phyloP scores from a whole-genome alignment of 2,888 invertebrate genomes.

The Molanna angustata region DNA sequence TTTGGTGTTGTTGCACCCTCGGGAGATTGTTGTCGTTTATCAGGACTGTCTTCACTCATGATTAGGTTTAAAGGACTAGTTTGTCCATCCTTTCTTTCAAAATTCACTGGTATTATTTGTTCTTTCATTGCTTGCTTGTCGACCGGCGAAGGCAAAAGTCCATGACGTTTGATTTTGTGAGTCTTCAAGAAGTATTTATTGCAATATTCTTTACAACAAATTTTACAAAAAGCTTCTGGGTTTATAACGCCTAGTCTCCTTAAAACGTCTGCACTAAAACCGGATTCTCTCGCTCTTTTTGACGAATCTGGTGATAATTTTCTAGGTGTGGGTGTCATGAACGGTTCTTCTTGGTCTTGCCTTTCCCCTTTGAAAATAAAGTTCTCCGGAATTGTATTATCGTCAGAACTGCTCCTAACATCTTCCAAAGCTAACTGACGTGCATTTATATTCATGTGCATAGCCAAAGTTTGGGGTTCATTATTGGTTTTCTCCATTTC shows the following conservation, averaged over 20 bases:
- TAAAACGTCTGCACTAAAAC: conserved; percentile 70
- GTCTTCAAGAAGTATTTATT: conserved; percentile 90
- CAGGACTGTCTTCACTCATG: conserved; percentile 47
- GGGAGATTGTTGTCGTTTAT: conserved; percentile 29
- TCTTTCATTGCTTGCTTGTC: conserved; percentile 41
- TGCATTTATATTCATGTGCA: conserved; percentile 22
- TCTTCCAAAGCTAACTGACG: conserved; percentile 27
- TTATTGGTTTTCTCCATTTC: conserved; percentile 47
- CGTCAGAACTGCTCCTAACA: conserved; percentile 31
- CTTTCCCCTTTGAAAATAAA: conserved; percentile 43
- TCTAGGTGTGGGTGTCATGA: conserved; percentile 52
- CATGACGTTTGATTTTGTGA: conserved; percentile 92
- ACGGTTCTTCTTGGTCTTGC: conserved; percentile 46
- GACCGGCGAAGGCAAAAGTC: conserved; percentile 57
- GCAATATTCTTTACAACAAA: conserved; percentile 90
- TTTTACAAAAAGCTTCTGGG: conserved; percentile 89
- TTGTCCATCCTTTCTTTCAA: conserved; percentile 55
- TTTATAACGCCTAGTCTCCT: conserved; percentile 77
- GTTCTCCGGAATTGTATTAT: conserved; percentile 35
- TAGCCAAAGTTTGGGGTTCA: conserved; percentile 32
- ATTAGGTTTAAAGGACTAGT: conserved; percentile 78
- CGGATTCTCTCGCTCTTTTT: conserved; percentile 66
- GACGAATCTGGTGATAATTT: conserved; percentile 60
- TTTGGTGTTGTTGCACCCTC: conserved; percentile 34
- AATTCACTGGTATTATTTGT: conserved; percentile 14